A percentile compares a stretch with the other conserved stretches of the same genome.
phyloP scores from a whole-genome alignment of 2,797 vertebrate species.

The Momotus momota region DNA sequence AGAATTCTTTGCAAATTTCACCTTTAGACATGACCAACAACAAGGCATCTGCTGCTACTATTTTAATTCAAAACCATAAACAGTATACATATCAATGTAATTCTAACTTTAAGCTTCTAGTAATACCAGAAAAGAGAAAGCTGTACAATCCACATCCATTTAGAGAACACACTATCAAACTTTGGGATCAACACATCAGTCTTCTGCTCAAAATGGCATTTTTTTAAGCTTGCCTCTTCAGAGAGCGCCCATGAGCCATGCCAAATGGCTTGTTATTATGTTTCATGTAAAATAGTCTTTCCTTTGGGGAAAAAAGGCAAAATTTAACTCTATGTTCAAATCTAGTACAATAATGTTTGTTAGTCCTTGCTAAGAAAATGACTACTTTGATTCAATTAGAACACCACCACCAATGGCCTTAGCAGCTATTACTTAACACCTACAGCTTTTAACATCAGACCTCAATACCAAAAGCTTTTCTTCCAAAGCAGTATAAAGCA shows the following conservation, averaged over 20 bases:
- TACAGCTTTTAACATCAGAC: background rate
- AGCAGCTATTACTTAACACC: background rate
- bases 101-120: background rate
- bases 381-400: background rate
- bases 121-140: background rate
- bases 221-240: background rate
- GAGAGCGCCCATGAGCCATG: background rate
- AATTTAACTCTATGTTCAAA: background rate
- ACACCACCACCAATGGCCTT: background rate
- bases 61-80: background rate
- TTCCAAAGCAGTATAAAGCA: background rate
- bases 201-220: background rate
- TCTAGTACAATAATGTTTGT: background rate
- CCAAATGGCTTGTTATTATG: background rate
- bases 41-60: background rate
- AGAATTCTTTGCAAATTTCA: background rate
- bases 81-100: background rate
- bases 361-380: background rate
- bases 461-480: background rate
- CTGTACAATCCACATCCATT: background rate
- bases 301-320: background rate
- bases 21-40: background rate
- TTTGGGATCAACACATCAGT: background rate
- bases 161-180: background rate
- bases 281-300: background rate